These are phyloP conservation scores for Cantharis rustica DNA, from an alignment of 2,888 invertebrate species.

Conservation along the genomic window DNA sequence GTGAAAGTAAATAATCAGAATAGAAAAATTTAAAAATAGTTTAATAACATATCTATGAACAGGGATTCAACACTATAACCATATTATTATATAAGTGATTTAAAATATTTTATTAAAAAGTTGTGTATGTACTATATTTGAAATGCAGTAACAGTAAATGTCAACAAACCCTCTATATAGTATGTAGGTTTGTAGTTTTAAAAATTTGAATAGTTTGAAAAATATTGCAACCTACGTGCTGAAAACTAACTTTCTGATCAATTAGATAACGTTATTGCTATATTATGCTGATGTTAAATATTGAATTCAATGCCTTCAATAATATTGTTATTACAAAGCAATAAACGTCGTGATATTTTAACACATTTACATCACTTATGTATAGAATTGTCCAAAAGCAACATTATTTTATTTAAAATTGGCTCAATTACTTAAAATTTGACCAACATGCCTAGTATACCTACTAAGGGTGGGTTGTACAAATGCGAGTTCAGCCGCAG, in stretches of 20 bases:
- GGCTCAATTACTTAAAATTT: no score
- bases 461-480: no score
- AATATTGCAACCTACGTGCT: conserved; percentile 29
- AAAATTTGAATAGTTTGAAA: conserved; percentile 32
- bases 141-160: not conserved
- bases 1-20: no score
- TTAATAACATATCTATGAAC: no score
- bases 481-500: no score
- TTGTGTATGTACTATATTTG: not conserved
- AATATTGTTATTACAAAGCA: not conserved
- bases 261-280: conserved; percentile 22
- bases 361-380: not conserved
- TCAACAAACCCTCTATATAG: conserved; percentile 17
- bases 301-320: not conserved
- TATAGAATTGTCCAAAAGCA: not conserved
- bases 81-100: not conserved
- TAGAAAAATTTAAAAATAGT: no score
- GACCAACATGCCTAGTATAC: no score
- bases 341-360: not conserved
- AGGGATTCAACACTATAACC: no score
- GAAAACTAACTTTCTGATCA: conserved; percentile 31
- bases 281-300: conserved; percentile 6
- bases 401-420: no score
- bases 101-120: not conserved
- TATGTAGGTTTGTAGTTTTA: conserved; percentile 35